Evolutionary conservation across 1,140 invertebrate species (phyloP).

Genomic region (Meloidogyne exigua): DNA sequence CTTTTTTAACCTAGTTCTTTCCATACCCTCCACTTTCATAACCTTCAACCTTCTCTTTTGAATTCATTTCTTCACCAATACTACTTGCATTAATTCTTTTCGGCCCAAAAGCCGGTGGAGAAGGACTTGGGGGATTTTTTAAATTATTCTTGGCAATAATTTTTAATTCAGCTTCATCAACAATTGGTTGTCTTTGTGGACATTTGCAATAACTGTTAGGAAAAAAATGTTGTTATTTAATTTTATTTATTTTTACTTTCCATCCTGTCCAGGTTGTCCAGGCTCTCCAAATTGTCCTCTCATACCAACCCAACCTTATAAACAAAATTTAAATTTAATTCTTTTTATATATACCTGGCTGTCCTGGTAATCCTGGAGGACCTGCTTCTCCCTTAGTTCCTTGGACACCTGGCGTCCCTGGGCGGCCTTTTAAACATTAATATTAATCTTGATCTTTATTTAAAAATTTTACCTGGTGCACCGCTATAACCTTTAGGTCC

Average conservation of each 20-base stretch:
- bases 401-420: background rate
- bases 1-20: background rate
- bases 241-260: background rate
- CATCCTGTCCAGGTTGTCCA: constrained; percentile 11
- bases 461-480: background rate
- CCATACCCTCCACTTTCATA: background rate
- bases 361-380: background rate
- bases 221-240: background rate
- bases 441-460: background rate
- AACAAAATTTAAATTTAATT: background rate
- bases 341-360: background rate
- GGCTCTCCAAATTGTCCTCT: constrained; percentile 12
- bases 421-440: background rate
- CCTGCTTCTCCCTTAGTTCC: constrained; percentile 4
- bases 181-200: background rate
- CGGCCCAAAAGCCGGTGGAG: constrained; percentile 2
- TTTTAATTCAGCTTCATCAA: background rate
- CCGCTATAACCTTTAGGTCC: constrained; percentile 18
- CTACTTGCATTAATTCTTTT: background rate
- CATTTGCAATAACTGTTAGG: constrained; percentile 14
- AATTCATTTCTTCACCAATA: background rate
- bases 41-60: background rate
- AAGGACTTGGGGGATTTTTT: background rate
- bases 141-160: background rate
- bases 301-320: constrained; percentile 10